These are phyloP conservation scores for Heterocephalus glaber DNA, from an alignment of 2,113 vertebrate species.

Conservation along the genomic window DNA sequence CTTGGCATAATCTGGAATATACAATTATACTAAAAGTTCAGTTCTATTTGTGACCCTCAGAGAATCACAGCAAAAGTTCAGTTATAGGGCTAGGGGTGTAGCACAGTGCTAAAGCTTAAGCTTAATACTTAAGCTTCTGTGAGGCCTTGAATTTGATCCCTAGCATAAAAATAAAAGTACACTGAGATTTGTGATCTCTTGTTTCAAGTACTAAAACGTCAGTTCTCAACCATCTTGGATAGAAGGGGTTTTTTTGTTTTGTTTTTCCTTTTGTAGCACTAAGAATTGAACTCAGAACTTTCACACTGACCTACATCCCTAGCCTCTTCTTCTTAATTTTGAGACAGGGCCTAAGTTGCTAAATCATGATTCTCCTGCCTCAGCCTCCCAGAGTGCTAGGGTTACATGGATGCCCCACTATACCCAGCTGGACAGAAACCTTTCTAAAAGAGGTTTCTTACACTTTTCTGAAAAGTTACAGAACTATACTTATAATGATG, in stretches of 20 bases:
- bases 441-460: slow-evolving; percentile 46
- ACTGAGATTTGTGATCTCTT: neutral
- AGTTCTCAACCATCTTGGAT: neutral
- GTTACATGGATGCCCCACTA: neutral
- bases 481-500: neutral
- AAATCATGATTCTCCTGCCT: neutral
- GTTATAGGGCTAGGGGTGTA: neutral
- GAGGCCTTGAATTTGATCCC: neutral
- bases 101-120: neutral
- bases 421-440: neutral
- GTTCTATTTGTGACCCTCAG: neutral
- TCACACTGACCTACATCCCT: neutral
- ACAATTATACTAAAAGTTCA: slow-evolving; percentile 30
- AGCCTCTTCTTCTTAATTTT: neutral
- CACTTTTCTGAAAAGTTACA: slow-evolving; percentile 15
- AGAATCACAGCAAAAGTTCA: neutral
- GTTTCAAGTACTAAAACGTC: slow-evolving; percentile 42
- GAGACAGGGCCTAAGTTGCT: neutral
- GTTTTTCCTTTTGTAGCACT: neutral
- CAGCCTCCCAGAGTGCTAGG: neutral
- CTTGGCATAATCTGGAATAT: neutral
- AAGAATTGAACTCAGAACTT: neutral
- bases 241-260: neutral
- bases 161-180: neutral
- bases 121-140: neutral